These are phyloP conservation scores for Sebastes vulpes DNA, from an alignment of 2,797 vertebrate species.

Conservation along the genomic window DNA sequence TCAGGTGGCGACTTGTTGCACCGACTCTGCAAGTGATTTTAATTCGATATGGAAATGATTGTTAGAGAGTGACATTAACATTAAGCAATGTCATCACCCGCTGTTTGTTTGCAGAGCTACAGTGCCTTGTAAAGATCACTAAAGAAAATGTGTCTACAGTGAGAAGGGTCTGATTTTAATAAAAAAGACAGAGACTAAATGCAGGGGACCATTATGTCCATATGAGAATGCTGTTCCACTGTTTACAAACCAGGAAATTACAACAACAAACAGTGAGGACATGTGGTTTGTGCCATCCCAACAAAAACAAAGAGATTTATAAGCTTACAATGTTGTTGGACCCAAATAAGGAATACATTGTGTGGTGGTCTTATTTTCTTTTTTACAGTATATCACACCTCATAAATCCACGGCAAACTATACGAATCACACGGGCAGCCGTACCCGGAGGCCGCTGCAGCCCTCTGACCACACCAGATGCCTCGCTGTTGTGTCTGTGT, in stretches of 20 bases:
- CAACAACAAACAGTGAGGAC: slow-evolving; percentile 27
- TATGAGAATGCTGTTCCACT: not conserved
- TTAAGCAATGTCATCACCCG: not conserved
- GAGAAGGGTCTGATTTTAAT: not conserved
- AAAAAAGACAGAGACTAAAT: not conserved
- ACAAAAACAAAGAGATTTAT: not conserved
- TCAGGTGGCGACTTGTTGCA: not conserved
- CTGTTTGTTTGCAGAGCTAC: not conserved
- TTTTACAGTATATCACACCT: slow-evolving; percentile 28
- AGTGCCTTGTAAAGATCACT: not conserved
- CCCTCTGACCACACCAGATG: not conserved
- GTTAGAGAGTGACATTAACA: not conserved
- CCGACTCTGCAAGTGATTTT: slow-evolving; percentile 1
- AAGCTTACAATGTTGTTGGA: slow-evolving; percentile 47
- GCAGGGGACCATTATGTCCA: not conserved
- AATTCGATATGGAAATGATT: not conserved
- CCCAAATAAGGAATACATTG: slow-evolving; percentile 31
- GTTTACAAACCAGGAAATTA: not conserved
- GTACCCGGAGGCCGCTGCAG: not conserved
- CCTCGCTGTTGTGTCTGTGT: not conserved
- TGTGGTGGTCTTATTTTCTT: slow-evolving; percentile 33
- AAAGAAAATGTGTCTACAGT: not conserved
- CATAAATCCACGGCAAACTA: slow-evolving; percentile 37
- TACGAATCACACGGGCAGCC: not conserved
- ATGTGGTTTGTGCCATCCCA: slow-evolving; percentile 23